These are phyloP conservation scores for Caenorhabditis panamensis DNA, from an alignment of 2,888 invertebrate species.

Conservation along the genomic window DNA sequence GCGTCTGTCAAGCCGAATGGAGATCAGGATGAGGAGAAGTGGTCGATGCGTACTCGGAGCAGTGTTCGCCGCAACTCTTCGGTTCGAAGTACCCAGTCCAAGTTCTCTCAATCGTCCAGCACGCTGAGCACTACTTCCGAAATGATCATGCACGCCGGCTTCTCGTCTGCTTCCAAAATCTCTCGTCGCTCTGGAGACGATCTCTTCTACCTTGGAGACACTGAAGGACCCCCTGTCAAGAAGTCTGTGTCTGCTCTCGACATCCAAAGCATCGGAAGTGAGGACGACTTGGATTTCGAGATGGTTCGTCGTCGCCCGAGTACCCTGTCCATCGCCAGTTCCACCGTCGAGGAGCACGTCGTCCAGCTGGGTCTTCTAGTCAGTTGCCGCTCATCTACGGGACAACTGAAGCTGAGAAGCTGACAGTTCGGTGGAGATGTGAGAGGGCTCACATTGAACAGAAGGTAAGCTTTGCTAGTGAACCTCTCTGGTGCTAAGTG, in stretches of 20 bases:
- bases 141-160: background rate
- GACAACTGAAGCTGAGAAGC: background rate
- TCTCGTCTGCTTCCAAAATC: background rate
- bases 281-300: conserved; percentile 5
- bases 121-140: conserved; percentile 14
- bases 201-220: background rate
- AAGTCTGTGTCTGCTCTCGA: conserved; percentile 49
- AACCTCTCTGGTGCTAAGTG: no score
- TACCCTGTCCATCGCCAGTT: background rate
- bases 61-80: conserved; percentile 39
- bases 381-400: conserved; percentile 28
- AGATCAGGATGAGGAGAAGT: conserved; percentile 24
- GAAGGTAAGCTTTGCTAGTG: no score
- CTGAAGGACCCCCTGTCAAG: background rate
- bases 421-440: no score
- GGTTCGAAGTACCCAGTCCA: conserved; percentile 38
- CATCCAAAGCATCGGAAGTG: conserved; percentile 30
- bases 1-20: conserved; percentile 49
- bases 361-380: conserved; percentile 43
- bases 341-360: conserved; percentile 8
- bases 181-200: conserved; percentile 2
- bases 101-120: conserved; percentile 30
- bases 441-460: no score
- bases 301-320: background rate
- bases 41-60: conserved; percentile 30